Base-by-base conservation (phyloP, 2,888 invertebrate genomes). In the Tineola bisselliella region DNA sequence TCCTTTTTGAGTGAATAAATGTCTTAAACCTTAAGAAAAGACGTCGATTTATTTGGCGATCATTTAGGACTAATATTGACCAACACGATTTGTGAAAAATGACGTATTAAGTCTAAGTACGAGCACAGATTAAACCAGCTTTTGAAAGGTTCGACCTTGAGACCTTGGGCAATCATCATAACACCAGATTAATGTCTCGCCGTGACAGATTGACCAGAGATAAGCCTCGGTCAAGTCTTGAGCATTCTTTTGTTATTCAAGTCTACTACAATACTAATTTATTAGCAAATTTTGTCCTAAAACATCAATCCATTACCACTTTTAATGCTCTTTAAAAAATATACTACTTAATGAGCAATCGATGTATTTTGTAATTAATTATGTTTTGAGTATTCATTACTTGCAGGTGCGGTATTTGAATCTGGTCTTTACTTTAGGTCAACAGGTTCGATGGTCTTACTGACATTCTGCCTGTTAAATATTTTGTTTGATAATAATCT, bases 81-180 rank as follows among this genome's bases (percentile, higher is more conserved):
- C n/a, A n/a, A n/a, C n/a, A n/a, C n/a, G n/a, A n/a, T n/a, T n/a
- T n/a, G n/a, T n/a, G n/a, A n/a, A 44, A 25, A 25, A 25, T 38
- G 38, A 38, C 38, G 38, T 38, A 38, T 38, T 38, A 38, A 10
- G 38, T 38, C 38, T 38, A 10, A 38, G 5, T 38, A 38, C 25
- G 54, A 54, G 12, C 54, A 54, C 54, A n/a, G 54, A 18, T 13
- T 33, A 13, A 12, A 58, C 60, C 19, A 25, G 60, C 30, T 60
- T 44, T 60, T 60, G 60, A 60, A 60, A 60, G 60, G 60, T 60
- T 13, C 58, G 60, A 60, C 60, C 60, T 60, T 60, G 60, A 48
- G 76, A 70, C 76, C 79, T 77, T 77, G 75, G 67, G 67, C 69
- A 70, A 71, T 68, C 72, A 67, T 68, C 69, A 65, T 60, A 60